Evolutionary conservation across 2,888 invertebrate species (phyloP), one percentile per base, ranked within the genome.

Genomic region (Plebejus anna): DNA sequence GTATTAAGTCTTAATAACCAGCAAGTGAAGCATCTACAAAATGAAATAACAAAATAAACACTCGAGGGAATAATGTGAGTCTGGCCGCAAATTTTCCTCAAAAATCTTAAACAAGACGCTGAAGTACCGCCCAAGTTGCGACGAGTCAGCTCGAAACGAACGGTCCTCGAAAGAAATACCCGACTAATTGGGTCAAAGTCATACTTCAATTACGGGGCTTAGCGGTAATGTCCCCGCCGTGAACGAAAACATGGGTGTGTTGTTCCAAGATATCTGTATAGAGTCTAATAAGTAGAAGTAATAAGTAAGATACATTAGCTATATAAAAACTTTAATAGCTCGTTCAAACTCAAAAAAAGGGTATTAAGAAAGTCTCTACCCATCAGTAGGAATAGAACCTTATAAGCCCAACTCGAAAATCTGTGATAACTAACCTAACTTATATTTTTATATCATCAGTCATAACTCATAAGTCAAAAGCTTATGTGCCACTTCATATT

Each of bases 171-270:
- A 47, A 16, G 28, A 73, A 55, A 73, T 32, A 28, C 28, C 16
- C 73, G 51, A 51, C 55, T 72, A 55, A 51, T 73, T 73, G 73
- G 73, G 73, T 55, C 73, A 73, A 47, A 28, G 73, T 73, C 73
- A 55, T 73, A 55, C 51, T 73, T 51, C 51, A 73, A 73, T 73
- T 73, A 51, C 66, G 16, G 5, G 32, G 66, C 66, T 32, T 36
- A 66, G 66, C 9, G 11, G 32, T 32, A 66, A 61, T 61, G 28
- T 61, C 5, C 61, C 61, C 22, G 61, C 61, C 5, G 61, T 13
- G 51, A 51, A 13, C 13, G 55, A 16, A 55, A 55, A 55, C 16
- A 16, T 55, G 4, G 16, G 13, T 11, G 47, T 47, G 47, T 47
- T 47, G 47, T 47, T 47, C 47, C 0, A 7, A 47, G 6, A 47